Percentiles rank a stretch among this genome's conserved stretches.
phyloP scores from a whole-genome alignment of 2,888 invertebrate species.

The Dasysyrphus albostriatus region DNA sequence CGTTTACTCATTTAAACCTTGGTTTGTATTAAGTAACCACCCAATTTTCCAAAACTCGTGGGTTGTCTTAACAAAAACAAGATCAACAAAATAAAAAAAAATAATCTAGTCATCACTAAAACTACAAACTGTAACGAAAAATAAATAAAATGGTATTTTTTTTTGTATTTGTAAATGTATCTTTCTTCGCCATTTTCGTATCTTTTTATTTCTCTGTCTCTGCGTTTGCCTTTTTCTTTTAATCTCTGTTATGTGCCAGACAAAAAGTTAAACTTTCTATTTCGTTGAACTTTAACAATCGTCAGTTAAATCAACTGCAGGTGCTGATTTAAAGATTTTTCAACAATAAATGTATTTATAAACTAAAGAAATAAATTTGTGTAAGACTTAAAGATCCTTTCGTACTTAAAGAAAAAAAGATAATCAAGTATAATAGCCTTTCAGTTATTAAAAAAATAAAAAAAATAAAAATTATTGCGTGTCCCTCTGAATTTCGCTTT shows the following conservation, averaged over 20 bases:
- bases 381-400: background rate
- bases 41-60: slow-evolving; percentile 31
- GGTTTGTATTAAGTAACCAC: slow-evolving; percentile 39
- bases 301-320: slow-evolving; percentile 53
- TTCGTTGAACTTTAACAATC: slow-evolving; percentile 70
- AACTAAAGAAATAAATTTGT: no score
- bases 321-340: background rate
- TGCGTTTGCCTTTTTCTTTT: slow-evolving; percentile 5
- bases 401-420: background rate
- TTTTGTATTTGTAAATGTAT: slow-evolving; percentile 1
- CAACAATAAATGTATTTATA: background rate
- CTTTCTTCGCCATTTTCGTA: slow-evolving; percentile 22
- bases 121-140: slow-evolving; percentile 59
- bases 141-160: slow-evolving; percentile 38
- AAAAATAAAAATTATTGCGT: slow-evolving; percentile 50
- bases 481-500: slow-evolving; percentile 66
- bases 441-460: background rate
- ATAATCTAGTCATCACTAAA: background rate
- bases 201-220: background rate
- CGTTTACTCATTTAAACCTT: background rate
- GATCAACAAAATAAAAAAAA: background rate
- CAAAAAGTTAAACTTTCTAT: slow-evolving; percentile 65
- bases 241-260: background rate
- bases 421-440: background rate
- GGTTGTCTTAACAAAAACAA: background rate